Conservation (phyloP, 2,888 invertebrate genomes). For the Drosophila yooni region DNA sequence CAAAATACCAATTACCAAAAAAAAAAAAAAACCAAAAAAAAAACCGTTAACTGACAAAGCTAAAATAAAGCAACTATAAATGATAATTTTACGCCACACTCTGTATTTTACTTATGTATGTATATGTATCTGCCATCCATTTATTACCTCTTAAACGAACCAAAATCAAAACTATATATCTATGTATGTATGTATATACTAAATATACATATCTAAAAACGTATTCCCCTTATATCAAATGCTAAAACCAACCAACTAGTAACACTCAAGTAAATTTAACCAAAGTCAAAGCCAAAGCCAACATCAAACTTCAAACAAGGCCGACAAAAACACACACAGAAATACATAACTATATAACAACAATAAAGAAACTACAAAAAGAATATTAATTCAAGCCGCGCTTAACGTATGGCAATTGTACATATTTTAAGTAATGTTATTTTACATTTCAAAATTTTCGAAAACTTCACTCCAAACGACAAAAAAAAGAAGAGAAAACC, state of each 20-base stretch:
- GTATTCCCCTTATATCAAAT: conserved; percentile 28
- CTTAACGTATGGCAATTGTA: conserved; percentile 12
- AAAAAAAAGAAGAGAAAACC: not conserved
- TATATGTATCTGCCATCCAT: conserved; percentile 48
- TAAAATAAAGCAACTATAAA: conserved; percentile 65
- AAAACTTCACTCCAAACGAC: not conserved
- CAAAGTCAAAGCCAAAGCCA: conserved; percentile 23
- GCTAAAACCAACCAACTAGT: conserved; percentile 34
- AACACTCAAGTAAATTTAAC: conserved; percentile 43
- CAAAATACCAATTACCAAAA: conserved; percentile 15
- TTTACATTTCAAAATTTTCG: conserved; percentile 9
- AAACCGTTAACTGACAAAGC: conserved; percentile 55
- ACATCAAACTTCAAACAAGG: not conserved
- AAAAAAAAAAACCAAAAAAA: conserved; percentile 8
- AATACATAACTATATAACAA: conserved; percentile 10
- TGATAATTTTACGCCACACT: conserved; percentile 55
- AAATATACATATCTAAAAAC: conserved; percentile 16
- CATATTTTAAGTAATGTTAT: conserved; percentile 24
- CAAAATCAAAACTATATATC: conserved; percentile 24
- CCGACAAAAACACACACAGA: conserved; percentile 10
- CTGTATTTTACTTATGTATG: conserved; percentile 63
- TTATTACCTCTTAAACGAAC: conserved; percentile 27
- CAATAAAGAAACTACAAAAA: conserved; percentile 4
- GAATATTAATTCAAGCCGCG: not conserved
- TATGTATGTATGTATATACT: conserved; percentile 22